Base-by-base conservation (phyloP, 1,140 invertebrate genomes). In the Aplysia californica region DNA sequence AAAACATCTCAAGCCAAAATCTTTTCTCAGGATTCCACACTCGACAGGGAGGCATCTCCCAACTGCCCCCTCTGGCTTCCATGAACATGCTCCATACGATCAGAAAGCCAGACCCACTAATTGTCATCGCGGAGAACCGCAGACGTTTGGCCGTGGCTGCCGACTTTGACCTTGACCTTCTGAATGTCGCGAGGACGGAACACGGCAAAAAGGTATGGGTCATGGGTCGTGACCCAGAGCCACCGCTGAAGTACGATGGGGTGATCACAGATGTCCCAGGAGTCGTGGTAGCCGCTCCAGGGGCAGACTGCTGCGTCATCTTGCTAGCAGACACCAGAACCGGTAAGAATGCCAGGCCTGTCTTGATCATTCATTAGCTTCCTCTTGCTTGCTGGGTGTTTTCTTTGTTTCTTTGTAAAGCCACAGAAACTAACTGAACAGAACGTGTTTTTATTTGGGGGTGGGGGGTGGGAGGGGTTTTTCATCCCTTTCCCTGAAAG, bases 231-330 rank as follows among this genome's bases (percentile, higher is more conserved):
- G 44, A 50, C 44, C 44, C 68, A 23, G 39, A 72, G 3, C 38
- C 44, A 26, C 77, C 78, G 0, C 59, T 64, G 2, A 64, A 58
- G 18, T 83, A 79, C 71, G 84, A 85, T 44, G 81, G 77, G 3
- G 23, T 85, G 0, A 55, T 81, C 5, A 80, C 79, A 0, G 73
- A 80, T 36, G 36, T 67, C 21, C 55, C 33, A 15, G 72, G 76
- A 1, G 44, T 84, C 3, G 79, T 80, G 6, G 26, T 82, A 18
- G 78, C 75, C 26, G 82, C 84, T 2, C 82, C 82, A 6, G 80
- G 80, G 3, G 84, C 84, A 6, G 84, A 85, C 55, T 85, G 84
- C 65, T 67, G 72, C 2, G 72, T 76, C 15, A 78, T 83, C 31
- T 23, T 85, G 20, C 80, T 85, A 73, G 84, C 83, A 29, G 84